These are phyloP conservation scores for Chloroceryle inda DNA, from an alignment of 2,797 vertebrate species.

Conservation along the genomic window DNA sequence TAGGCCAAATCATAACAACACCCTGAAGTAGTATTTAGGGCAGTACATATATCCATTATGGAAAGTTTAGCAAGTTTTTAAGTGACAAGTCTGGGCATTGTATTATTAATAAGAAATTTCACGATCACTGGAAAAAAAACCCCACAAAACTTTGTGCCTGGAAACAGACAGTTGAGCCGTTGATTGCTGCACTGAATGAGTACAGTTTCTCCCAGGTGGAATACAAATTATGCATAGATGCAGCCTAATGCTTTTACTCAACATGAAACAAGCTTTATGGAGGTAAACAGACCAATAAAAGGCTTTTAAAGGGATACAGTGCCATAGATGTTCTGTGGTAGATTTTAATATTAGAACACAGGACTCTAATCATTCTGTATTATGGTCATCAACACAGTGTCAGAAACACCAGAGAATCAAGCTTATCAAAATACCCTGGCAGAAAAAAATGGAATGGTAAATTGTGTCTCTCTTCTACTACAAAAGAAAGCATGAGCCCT, in stretches of 20 bases:
- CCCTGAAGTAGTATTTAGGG: neutral
- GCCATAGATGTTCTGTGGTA: neutral
- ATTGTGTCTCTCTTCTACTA: neutral
- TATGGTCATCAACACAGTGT: neutral
- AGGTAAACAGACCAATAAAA: conserved; percentile 46
- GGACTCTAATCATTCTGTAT: neutral
- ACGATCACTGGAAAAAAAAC: neutral
- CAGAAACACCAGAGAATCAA: neutral
- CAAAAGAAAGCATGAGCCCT: neutral
- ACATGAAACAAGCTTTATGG: conserved; percentile 24
- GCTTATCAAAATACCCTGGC: neutral
- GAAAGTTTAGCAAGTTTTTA: neutral
- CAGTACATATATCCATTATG: neutral
- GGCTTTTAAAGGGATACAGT: neutral
- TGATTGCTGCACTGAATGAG: conserved; percentile 25
- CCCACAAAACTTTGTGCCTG: neutral
- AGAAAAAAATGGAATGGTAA: neutral
- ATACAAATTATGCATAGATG: conserved; percentile 26
- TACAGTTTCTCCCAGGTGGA: conserved; percentile 40
- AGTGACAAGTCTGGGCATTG: neutral
- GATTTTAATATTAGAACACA: conserved; percentile 32
- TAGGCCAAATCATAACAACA: neutral
- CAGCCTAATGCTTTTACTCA: conserved; percentile 54
- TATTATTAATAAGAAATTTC: neutral
- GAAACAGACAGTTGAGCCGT: neutral